Evolutionary conservation across 2,888 invertebrate species (phyloP).

Genomic region (Polylopha cassiicola): DNA sequence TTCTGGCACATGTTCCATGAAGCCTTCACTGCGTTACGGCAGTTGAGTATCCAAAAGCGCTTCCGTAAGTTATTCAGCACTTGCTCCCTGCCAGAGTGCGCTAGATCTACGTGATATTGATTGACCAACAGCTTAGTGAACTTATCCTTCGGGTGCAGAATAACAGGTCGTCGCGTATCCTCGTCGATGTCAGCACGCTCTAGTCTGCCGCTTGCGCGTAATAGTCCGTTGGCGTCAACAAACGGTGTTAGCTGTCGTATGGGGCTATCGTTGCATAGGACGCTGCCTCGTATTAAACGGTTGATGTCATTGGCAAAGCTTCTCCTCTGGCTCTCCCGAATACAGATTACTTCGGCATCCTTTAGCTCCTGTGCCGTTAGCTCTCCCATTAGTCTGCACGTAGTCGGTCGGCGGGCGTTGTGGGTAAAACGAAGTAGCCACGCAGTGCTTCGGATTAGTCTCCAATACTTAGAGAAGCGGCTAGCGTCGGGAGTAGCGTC

Average conservation of each 20-base stretch:
- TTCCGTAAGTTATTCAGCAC: not conserved
- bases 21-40: not conserved
- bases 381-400: not conserved
- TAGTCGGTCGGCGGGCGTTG: not conserved
- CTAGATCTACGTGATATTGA: not conserved
- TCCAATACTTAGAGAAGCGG: not conserved
- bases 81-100: not conserved
- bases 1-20: not conserved
- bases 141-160: not conserved
- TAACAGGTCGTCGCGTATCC: not conserved
- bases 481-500: not conserved
- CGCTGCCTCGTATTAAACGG: not conserved
- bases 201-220: not conserved
- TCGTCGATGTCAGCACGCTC: not conserved
- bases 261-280: not conserved
- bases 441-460: not conserved
- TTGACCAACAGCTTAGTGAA: not conserved
- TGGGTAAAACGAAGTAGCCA: not conserved
- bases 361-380: not conserved
- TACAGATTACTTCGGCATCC: not conserved
- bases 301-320: not conserved
- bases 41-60: not conserved
- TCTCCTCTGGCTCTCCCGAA: not conserved
- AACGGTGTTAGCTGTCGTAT: not conserved
- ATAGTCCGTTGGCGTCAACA: not conserved